phyloP scores from a whole-genome alignment of 2,797 vertebrate species.

The Toxotes lorentzi region DNA sequence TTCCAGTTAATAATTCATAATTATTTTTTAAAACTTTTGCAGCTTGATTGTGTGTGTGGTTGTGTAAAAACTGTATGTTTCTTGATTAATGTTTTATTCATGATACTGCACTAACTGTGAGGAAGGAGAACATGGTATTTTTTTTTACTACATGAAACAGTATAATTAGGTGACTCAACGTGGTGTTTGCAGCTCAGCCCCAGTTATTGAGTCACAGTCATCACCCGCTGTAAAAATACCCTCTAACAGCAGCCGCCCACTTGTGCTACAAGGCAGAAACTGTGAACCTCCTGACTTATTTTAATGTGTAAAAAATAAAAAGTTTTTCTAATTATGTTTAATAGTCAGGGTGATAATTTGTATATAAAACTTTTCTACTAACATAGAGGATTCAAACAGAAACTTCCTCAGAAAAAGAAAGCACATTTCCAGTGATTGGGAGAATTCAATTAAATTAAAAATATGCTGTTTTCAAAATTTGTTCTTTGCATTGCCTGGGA shows the following conservation, averaged over 20 bases:
- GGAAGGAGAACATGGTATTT: constrained; percentile 26
- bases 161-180: constrained; percentile 63
- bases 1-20: neutral
- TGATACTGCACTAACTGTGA: constrained; percentile 3
- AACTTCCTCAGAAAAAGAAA: constrained; percentile 11
- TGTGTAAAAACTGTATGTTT: neutral
- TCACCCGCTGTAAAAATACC: constrained; percentile 47
- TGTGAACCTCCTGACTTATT: constrained; percentile 24
- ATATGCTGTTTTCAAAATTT: constrained; percentile 4
- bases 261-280: constrained; percentile 17
- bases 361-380: neutral
- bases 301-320: neutral
- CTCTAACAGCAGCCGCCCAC: constrained; percentile 46
- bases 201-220: constrained; percentile 33
- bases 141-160: constrained; percentile 36
- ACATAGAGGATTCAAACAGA: neutral
- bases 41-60: neutral
- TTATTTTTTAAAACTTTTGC: neutral
- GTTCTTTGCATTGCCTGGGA: neutral
- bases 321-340: constrained; percentile 20
- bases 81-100: constrained; percentile 6
- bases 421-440: neutral
- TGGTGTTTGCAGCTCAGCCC: constrained; percentile 28
- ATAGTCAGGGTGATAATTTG: constrained; percentile 7
- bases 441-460: constrained; percentile 8